A percentile compares a stretch with the other conserved stretches of the same genome.
Conservation (phyloP, 1,140 invertebrate species). For the Bilobella aurantiaca region DNA sequence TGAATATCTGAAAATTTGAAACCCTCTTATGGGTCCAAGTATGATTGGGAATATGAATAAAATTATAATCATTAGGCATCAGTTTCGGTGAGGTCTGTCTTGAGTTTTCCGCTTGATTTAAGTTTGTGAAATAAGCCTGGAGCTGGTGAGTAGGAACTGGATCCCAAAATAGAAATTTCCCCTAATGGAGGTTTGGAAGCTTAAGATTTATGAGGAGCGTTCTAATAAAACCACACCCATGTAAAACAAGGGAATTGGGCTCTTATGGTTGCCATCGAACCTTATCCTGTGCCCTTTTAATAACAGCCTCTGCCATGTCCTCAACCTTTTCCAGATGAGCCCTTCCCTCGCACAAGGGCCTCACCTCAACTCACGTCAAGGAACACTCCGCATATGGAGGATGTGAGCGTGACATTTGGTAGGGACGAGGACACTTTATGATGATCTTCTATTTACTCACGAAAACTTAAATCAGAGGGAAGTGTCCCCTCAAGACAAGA, state of each 20-base stretch:
- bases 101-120: too few species aligned
- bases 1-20: too few species aligned
- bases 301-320: not conserved
- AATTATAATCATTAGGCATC: too few species aligned
- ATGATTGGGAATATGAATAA: too few species aligned
- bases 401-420: slow-evolving; percentile 6
- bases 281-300: not conserved
- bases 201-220: slow-evolving; percentile 4
- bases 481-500: slow-evolving; percentile 1
- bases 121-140: too few species aligned
- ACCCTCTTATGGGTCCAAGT: too few species aligned
- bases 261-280: not conserved
- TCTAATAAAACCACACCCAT: slow-evolving; percentile 8
- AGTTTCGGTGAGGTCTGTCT: too few species aligned
- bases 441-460: not conserved
- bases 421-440: not conserved
- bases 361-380: not conserved
- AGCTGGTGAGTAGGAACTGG: not conserved
- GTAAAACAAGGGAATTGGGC: slow-evolving; percentile 6
- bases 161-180: not conserved
- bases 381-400: not conserved
- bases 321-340: not conserved
- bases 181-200: not conserved
- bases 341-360: not conserved
- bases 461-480: slow-evolving; percentile 1